phyloP scores from a whole-genome alignment of 2,113 vertebrate species.

The Madoqua kirkii region DNA sequence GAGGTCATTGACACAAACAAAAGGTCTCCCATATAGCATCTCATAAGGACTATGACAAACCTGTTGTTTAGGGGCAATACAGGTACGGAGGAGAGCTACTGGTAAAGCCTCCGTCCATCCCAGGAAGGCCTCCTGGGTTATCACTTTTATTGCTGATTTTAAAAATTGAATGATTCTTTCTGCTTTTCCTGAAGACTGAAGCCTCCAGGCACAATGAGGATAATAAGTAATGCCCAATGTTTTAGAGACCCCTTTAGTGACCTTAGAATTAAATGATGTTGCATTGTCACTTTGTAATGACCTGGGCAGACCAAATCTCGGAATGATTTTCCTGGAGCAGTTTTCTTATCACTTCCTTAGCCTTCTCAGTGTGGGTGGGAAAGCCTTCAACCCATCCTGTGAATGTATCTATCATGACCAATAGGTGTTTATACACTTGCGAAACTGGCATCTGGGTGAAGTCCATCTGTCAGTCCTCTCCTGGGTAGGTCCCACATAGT shows the following conservation, averaged over 20 bases:
- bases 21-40: neutral
- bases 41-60: neutral
- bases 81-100: neutral
- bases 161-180: neutral
- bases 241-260: neutral
- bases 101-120: neutral
- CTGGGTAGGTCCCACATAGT: accelerated
- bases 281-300: neutral
- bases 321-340: neutral
- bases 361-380: neutral
- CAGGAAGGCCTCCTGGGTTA: neutral
- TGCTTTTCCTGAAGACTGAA: neutral
- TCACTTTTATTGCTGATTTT: accelerated
- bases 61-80: neutral
- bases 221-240: neutral
- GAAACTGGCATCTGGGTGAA: neutral
- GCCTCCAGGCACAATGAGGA: neutral
- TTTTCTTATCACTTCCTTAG: neutral
- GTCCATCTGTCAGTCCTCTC: neutral
- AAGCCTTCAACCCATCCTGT: neutral
- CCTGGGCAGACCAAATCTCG: neutral
- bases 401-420: neutral
- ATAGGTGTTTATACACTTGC: neutral
- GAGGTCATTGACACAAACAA: neutral
- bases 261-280: neutral